Percentiles rank a stretch among this genome's conserved stretches.
Conservation (phyloP, 2,797 vertebrate species). For the Buceros bicornis region DNA sequence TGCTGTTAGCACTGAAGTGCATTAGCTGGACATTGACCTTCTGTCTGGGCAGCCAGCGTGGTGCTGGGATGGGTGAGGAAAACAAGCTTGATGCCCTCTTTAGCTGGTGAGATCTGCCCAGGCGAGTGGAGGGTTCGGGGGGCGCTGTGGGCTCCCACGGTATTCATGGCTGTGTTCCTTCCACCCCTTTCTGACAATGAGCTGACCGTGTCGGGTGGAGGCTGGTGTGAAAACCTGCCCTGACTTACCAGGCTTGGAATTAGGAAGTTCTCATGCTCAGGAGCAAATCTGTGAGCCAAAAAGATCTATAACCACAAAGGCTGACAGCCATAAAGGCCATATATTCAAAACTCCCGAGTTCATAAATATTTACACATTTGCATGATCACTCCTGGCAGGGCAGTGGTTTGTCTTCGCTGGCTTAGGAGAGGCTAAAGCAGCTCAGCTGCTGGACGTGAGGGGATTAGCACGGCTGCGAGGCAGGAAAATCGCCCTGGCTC, state of each 20-base stretch:
- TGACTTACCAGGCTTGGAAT: slow-evolving; percentile 24
- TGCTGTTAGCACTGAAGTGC: neutral
- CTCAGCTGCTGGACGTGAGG: neutral
- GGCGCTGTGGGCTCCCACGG: slow-evolving; percentile 1
- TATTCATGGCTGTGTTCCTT: neutral
- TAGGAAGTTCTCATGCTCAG: neutral
- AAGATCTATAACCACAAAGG: neutral
- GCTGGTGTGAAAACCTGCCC: slow-evolving; percentile 36
- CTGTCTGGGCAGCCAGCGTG: fast-evolving
- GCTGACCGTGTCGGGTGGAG: neutral
- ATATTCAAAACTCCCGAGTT: slow-evolving; percentile 20
- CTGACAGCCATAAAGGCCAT: slow-evolving; percentile 22
- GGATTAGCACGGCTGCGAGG: neutral
- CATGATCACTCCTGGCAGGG: slow-evolving; percentile 37
- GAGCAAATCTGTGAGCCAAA: slow-evolving; percentile 3
- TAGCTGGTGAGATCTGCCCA: no score
- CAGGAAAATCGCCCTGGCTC: neutral
- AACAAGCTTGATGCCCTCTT: fast-evolving
- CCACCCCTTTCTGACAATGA: slow-evolving; percentile 41
- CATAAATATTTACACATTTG: slow-evolving; percentile 54
- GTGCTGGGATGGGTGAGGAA: neutral
- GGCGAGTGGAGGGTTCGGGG: neutral
- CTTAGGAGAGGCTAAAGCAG: neutral
- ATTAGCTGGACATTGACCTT: neutral
- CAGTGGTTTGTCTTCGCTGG: slow-evolving; percentile 1